These are phyloP conservation scores for Synanthedon myopaeformis DNA, from an alignment of 2,888 invertebrate species.

Conservation along the genomic window DNA sequence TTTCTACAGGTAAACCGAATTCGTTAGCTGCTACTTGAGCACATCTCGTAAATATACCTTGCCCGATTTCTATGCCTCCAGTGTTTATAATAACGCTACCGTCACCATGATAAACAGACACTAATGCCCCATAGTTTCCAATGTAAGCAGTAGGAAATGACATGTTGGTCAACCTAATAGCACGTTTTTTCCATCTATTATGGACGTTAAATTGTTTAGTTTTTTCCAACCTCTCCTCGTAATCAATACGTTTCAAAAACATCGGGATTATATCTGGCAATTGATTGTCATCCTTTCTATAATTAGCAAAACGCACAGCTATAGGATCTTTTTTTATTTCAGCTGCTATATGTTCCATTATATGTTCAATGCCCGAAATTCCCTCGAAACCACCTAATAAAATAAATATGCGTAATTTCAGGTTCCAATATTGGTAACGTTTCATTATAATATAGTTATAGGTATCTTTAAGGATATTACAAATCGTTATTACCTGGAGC, in stretches of 20 bases:
- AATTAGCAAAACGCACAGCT: constrained; percentile 59
- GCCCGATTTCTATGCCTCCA: constrained; percentile 76
- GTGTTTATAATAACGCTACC: constrained; percentile 73
- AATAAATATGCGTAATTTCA: constrained; percentile 6
- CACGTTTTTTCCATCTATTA: constrained; percentile 80
- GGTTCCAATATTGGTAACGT: too few species aligned
- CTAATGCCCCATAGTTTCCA: constrained; percentile 48
- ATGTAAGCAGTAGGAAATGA: constrained; percentile 58
- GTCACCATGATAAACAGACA: constrained; percentile 72
- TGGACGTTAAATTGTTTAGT: constrained; percentile 63
- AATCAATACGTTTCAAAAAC: constrained; percentile 37
- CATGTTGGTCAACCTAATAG: constrained; percentile 70
- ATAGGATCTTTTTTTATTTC: constrained; percentile 57
- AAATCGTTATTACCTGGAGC: constrained; percentile 4
- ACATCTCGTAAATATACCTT: constrained; percentile 78
- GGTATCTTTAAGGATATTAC: background rate
- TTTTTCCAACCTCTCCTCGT: constrained; percentile 42
- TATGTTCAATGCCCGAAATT: constrained; percentile 58
- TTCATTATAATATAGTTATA: too few species aligned
- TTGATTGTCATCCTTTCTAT: constrained; percentile 24
- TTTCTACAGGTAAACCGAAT: constrained; percentile 72
- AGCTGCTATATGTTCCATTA: constrained; percentile 72
- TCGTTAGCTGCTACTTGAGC: constrained; percentile 75
- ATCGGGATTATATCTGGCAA: constrained; percentile 21
- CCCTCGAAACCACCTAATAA: constrained; percentile 58